Evolutionary conservation across 2,888 invertebrate genomes (phyloP).

Genomic region (Myathropa florea): DNA sequence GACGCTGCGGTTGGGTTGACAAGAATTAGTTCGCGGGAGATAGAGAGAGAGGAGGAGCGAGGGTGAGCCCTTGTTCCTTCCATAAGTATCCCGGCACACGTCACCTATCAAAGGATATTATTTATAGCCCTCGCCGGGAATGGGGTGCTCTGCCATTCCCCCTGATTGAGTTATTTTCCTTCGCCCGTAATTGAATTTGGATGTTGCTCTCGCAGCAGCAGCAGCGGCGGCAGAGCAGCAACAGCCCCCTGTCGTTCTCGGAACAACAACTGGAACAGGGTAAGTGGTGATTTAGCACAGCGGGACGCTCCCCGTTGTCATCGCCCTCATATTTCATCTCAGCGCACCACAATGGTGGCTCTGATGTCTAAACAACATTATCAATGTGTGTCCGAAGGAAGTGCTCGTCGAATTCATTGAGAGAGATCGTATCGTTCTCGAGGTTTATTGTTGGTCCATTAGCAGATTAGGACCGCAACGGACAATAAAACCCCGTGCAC

Average conservation of each 20-base stretch:
- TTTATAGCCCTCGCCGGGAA: constrained; percentile 52
- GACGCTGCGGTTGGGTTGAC: constrained; percentile 10
- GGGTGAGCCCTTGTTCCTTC: constrained; percentile 6
- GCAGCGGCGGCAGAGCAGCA: constrained; percentile 35
- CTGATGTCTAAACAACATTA: constrained; percentile 62
- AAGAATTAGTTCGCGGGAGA: constrained; percentile 44
- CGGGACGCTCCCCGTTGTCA: constrained; percentile 73
- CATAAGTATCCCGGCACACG: constrained; percentile 52
- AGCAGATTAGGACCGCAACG: constrained; percentile 68
- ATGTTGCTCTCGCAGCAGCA: constrained; percentile 59
- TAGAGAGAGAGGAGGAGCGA: background rate
- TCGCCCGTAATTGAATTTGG: constrained; percentile 70
- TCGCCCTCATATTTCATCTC: constrained; percentile 64
- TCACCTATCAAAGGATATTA: constrained; percentile 66
- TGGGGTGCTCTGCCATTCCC: constrained; percentile 33
- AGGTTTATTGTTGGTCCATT: constrained; percentile 70
- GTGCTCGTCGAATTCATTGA: constrained; percentile 54
- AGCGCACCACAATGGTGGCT: constrained; percentile 43
- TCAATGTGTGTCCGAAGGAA: constrained; percentile 34
- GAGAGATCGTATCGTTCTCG: constrained; percentile 43
- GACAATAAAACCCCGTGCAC: constrained; percentile 23
- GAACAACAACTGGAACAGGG: constrained; percentile 70
- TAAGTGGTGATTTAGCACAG: constrained; percentile 78
- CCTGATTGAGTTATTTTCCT: constrained; percentile 71
- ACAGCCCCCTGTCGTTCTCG: constrained; percentile 53